phyloP scores from a whole-genome alignment of 2,888 invertebrate genomes.

The Mallateleia sp. region DNA sequence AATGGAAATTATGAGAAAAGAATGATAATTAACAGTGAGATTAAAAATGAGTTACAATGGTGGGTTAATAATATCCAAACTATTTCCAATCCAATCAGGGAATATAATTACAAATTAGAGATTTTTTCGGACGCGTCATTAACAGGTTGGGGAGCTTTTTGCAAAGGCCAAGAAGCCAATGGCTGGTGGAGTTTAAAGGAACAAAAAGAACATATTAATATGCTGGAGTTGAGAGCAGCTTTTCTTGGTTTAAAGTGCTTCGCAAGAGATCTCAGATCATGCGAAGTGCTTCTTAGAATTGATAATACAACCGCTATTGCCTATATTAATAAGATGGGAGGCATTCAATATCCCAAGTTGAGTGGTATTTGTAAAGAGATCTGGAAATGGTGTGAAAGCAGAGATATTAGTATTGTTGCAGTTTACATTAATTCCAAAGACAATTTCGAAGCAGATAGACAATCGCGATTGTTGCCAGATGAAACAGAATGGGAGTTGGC shows the following conservation, averaged over 20 bases:
- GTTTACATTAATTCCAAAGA: conserved; percentile 18
- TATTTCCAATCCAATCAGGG: background rate
- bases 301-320: conserved; percentile 80
- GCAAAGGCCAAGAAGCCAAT: background rate
- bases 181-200: conserved; percentile 75
- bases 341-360: conserved; percentile 69
- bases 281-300: conserved; percentile 65
- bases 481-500: conserved; percentile 17
- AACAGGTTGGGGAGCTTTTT: conserved; percentile 54
- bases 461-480: conserved; percentile 2
- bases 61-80: conserved; percentile 60
- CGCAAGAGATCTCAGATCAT: background rate
- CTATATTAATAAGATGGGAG: conserved; percentile 77
- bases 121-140: conserved; percentile 73
- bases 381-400: conserved; percentile 68
- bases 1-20: conserved; percentile 62
- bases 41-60: conserved; percentile 71
- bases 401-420: conserved; percentile 6
- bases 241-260: background rate
- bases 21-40: conserved; percentile 40
- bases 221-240: conserved; percentile 59
- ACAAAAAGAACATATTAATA: conserved; percentile 47
- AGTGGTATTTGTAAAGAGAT: conserved; percentile 76
- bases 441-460: conserved; percentile 12
- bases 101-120: conserved; percentile 11